Conservation (phyloP, 1,140 invertebrate genomes). For the Halyomorpha halys region DNA sequence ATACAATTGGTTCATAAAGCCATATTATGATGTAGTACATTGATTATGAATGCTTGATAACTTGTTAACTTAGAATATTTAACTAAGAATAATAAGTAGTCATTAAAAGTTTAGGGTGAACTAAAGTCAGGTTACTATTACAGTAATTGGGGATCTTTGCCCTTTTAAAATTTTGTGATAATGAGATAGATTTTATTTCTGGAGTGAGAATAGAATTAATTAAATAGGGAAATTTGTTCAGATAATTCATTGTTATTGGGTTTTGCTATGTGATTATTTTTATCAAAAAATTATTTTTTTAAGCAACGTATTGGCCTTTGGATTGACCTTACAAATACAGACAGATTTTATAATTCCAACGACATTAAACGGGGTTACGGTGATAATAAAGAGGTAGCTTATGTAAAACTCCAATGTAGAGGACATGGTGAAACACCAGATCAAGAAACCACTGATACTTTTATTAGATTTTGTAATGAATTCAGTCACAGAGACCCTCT, state of each 20-base stretch:
- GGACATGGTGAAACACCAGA: conserved; percentile 75
- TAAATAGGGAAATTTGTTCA: neutral
- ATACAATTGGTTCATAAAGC: too few species aligned
- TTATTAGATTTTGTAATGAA: conserved; percentile 63
- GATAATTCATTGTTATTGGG: conserved; percentile 6
- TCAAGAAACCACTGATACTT: conserved; percentile 61
- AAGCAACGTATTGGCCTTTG: conserved; percentile 82
- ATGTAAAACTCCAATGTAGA: conserved; percentile 76
- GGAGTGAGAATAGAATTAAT: too few species aligned
- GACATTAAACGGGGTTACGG: conserved; percentile 42
- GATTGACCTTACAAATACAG: conserved; percentile 94
- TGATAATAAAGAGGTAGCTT: conserved; percentile 60
- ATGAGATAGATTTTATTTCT: too few species aligned
- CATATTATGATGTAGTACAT: too few species aligned
- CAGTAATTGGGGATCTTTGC: too few species aligned
- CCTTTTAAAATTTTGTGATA: too few species aligned
- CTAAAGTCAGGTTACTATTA: too few species aligned
- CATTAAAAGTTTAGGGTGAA: too few species aligned
- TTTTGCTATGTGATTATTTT: neutral
- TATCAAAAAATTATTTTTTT: conserved; percentile 30
- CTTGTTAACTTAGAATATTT: too few species aligned
- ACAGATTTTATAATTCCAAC: conserved; percentile 76
- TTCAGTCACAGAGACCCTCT: conserved; percentile 72
- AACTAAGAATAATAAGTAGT: too few species aligned
- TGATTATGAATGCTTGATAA: too few species aligned